These are phyloP conservation scores for Podocnemis expansa DNA, from an alignment of 2,113 vertebrate species.

Conservation along the genomic window DNA sequence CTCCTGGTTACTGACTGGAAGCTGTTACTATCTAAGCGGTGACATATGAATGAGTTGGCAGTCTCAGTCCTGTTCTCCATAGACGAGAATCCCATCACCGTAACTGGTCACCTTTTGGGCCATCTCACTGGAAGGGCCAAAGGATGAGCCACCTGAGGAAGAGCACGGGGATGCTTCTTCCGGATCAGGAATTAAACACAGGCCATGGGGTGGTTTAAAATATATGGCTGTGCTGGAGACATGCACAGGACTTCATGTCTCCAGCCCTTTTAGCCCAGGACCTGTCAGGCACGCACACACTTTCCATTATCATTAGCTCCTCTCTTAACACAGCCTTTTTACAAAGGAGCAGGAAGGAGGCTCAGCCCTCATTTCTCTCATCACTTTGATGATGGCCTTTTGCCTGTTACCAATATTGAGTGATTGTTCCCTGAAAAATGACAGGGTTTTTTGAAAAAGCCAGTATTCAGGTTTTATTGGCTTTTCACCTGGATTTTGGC, in stretches of 20 bases:
- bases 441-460: not conserved
- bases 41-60: not conserved
- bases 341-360: not conserved
- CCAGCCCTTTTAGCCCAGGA: not conserved
- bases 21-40: not conserved
- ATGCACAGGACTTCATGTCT: not conserved
- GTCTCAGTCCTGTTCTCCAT: not conserved
- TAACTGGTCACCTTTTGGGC: not conserved
- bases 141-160: not conserved
- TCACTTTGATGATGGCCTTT: not conserved
- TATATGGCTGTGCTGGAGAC: not conserved
- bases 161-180: not conserved
- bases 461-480: not conserved
- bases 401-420: not conserved
- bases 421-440: not conserved
- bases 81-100: not conserved
- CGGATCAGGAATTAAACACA: not conserved
- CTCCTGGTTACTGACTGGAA: not conserved
- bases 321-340: not conserved
- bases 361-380: not conserved
- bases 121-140: not conserved
- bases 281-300: not conserved
- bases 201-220: not conserved
- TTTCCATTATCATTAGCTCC: not conserved
- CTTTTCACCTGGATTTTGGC: not conserved